These are phyloP conservation scores for Psettodes erumei DNA, from an alignment of 2,113 vertebrate genomes.

Conservation along the genomic window DNA sequence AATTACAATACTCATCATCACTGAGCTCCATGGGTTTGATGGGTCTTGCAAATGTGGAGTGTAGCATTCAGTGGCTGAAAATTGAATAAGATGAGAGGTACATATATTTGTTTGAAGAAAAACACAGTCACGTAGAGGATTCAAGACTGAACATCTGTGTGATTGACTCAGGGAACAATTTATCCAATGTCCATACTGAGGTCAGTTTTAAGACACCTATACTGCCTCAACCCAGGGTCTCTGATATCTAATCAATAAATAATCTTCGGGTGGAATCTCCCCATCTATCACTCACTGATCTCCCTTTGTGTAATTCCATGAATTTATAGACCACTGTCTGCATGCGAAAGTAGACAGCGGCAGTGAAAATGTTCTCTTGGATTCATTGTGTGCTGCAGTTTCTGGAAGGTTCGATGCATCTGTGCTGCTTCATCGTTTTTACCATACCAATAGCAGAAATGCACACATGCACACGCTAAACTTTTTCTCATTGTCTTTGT, in stretches of 20 bases:
- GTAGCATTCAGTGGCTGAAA: not conserved
- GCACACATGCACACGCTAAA: not conserved
- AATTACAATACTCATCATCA: not conserved
- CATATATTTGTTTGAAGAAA: not conserved
- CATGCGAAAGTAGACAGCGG: conserved; percentile 39
- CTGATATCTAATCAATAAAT: conserved; percentile 80
- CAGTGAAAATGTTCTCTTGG: not conserved
- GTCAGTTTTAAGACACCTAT: conserved; percentile 68
- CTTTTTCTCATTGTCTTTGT: conserved; percentile 25
- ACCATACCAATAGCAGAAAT: not conserved
- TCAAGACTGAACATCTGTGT: conserved; percentile 5
- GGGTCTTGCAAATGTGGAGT: not conserved
- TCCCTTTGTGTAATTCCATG: conserved; percentile 43
- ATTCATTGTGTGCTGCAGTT: conserved; percentile 5
- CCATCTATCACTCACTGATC: conserved; percentile 70
- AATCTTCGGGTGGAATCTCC: conserved; percentile 70
- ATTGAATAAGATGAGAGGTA: not conserved
- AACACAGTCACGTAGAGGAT: not conserved
- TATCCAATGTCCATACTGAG: conserved; percentile 54
- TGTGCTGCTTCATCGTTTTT: not conserved
- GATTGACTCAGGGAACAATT: conserved; percentile 32
- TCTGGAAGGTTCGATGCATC: not conserved
- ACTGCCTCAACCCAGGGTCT: conserved; percentile 49
- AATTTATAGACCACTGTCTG: conserved; percentile 37
- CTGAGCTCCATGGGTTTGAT: not conserved